Conservation (phyloP, 1,140 invertebrate species). For the Drosophila oshimai region DNA sequence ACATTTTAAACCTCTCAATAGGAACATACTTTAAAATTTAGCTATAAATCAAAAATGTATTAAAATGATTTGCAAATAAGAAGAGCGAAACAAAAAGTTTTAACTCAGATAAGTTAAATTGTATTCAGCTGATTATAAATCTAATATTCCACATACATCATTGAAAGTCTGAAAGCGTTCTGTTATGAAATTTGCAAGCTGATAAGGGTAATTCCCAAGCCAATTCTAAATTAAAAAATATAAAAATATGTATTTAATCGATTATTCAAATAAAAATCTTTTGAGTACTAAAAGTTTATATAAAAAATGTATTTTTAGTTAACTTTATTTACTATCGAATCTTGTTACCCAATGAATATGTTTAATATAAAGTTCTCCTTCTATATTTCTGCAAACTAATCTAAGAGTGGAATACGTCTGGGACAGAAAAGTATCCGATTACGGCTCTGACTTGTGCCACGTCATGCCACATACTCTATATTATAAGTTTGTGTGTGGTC, state of each 20-base stretch:
- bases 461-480: constrained; percentile 9
- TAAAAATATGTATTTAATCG: too few species aligned
- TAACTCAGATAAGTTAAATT: background rate
- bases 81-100: constrained; percentile 9
- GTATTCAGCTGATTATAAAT: constrained; percentile 3
- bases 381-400: background rate
- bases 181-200: constrained; percentile 6
- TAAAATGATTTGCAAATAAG: constrained; percentile 58
- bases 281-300: too few species aligned
- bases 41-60: background rate
- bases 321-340: too few species aligned
- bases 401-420: constrained; percentile 1
- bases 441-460: constrained; percentile 45
- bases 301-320: too few species aligned
- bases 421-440: constrained; percentile 19
- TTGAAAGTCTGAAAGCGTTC: too few species aligned
- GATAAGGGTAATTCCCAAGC: constrained; percentile 1
- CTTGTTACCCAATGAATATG: too few species aligned
- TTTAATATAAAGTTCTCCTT: background rate
- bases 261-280: too few species aligned
- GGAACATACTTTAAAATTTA: too few species aligned
- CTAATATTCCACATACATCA: too few species aligned
- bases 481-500: constrained; percentile 18
- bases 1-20: too few species aligned
- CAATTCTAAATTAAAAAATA: background rate